These are phyloP conservation scores for Pipistrellus nathusii DNA, from an alignment of 2,797 vertebrate genomes.

Conservation along the genomic window DNA sequence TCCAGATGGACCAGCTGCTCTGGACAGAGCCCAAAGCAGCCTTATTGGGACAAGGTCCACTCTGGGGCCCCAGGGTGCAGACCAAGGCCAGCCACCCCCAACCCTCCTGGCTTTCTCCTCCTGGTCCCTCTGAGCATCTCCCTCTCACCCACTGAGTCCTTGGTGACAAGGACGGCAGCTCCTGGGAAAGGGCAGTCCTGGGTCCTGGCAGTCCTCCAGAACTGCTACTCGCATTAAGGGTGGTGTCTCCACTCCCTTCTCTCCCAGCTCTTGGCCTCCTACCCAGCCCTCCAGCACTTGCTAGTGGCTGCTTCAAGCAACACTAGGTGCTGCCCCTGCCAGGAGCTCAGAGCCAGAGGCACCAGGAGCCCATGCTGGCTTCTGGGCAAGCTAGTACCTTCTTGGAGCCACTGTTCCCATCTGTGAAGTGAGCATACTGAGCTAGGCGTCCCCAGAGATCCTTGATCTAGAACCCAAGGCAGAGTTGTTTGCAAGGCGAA, in stretches of 20 bases:
- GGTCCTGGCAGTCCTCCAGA: background rate
- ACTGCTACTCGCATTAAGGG: background rate
- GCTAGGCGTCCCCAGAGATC: background rate
- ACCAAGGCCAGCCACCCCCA: background rate
- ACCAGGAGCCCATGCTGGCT: background rate
- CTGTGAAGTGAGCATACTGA: background rate
- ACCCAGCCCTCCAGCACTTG: background rate
- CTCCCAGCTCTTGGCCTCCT: background rate
- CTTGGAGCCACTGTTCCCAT: background rate
- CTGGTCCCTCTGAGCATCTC: background rate
- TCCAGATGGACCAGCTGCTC: background rate
- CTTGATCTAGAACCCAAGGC: background rate
- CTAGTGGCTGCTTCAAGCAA: accelerated
- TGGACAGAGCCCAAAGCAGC: background rate
- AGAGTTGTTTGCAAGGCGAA: accelerated
- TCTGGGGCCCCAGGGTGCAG: background rate
- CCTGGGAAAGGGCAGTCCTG: background rate
- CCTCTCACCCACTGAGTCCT: too few species aligned
- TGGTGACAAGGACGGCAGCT: background rate
- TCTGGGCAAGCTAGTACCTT: background rate
- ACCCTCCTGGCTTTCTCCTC: background rate
- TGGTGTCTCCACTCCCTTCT: background rate
- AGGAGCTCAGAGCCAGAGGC: background rate
- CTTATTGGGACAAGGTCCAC: background rate
- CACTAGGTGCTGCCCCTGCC: background rate